Conservation (phyloP, 2,113 vertebrate genomes). For the Melanerpes formicivorus region DNA sequence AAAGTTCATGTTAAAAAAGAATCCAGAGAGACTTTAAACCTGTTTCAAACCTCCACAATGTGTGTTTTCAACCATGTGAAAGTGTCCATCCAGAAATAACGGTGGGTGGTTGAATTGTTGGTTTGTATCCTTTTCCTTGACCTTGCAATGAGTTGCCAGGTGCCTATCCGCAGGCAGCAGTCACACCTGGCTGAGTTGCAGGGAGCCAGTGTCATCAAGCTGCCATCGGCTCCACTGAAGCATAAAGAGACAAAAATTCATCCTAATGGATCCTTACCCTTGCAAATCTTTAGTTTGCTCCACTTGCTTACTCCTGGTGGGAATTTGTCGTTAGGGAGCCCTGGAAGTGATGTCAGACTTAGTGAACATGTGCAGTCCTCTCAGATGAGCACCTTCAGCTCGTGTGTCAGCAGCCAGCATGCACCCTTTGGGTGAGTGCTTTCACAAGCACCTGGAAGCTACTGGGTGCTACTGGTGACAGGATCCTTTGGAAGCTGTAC, state of each 20-base stretch:
- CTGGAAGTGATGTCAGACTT: not conserved
- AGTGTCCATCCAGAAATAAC: not conserved
- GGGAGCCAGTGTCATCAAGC: not conserved
- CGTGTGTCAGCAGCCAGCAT: not conserved
- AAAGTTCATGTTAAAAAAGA: not conserved
- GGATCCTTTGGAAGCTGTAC: not conserved
- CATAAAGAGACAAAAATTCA: not conserved
- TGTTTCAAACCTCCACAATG: not conserved
- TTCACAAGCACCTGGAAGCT: not conserved
- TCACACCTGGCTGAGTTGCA: not conserved
- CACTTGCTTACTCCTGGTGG: not conserved
- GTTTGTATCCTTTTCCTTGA: not conserved
- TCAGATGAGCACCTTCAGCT: not conserved
- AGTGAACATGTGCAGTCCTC: rapidly evolving
- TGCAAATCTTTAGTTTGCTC: not conserved
- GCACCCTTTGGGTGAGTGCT: rapidly evolving
- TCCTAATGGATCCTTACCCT: not conserved
- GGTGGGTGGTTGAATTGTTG: not conserved
- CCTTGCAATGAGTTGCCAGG: not conserved
- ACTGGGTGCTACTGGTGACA: not conserved
- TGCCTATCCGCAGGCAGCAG: not conserved
- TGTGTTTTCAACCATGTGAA: not conserved
- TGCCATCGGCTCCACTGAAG: not conserved
- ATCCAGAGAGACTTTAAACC: not conserved
- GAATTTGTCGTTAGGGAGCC: rapidly evolving